phyloP scores from a whole-genome alignment of 1,140 invertebrate species.

The Meteorus sp. region DNA sequence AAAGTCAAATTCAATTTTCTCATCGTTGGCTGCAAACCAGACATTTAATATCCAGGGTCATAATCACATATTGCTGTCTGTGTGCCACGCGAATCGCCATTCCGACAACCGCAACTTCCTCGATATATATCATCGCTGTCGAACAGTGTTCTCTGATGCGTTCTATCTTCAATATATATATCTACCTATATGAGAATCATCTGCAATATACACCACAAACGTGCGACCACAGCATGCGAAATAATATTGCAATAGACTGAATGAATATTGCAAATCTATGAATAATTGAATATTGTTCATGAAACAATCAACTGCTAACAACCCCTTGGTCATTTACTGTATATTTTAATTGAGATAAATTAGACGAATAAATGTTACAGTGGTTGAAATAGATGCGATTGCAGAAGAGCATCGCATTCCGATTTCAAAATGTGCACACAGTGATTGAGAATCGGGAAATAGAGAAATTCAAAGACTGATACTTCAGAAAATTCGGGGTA shows the following conservation, averaged over 20 bases:
- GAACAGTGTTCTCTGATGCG: not conserved
- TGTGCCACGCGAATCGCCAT: conserved; percentile 12
- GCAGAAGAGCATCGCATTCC: too few species aligned
- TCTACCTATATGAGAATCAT: not conserved
- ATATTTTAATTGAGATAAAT: too few species aligned
- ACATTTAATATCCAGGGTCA: conserved; percentile 28
- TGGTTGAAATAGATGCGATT: too few species aligned
- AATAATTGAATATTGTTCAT: conserved; percentile 8
- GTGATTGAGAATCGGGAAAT: too few species aligned
- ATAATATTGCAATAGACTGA: conserved; percentile 8
- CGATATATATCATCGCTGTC: too few species aligned
- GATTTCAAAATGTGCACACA: too few species aligned
- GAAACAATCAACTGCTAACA: too few species aligned
- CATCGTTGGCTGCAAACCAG: conserved; percentile 26
- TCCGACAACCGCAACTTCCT: conserved; percentile 9
- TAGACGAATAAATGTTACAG: too few species aligned
- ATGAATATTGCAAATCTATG: not conserved
- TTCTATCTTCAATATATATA: not conserved
- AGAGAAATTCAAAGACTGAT: too few species aligned
- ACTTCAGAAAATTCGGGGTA: too few species aligned
- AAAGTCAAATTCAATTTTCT: conserved; percentile 41
- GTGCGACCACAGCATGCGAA: conserved; percentile 11
- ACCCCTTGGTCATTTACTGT: too few species aligned
- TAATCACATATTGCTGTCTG: conserved; percentile 23
- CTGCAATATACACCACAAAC: not conserved